Conservation (phyloP, 2,888 invertebrate genomes). For the Brachylomia viminalis region DNA sequence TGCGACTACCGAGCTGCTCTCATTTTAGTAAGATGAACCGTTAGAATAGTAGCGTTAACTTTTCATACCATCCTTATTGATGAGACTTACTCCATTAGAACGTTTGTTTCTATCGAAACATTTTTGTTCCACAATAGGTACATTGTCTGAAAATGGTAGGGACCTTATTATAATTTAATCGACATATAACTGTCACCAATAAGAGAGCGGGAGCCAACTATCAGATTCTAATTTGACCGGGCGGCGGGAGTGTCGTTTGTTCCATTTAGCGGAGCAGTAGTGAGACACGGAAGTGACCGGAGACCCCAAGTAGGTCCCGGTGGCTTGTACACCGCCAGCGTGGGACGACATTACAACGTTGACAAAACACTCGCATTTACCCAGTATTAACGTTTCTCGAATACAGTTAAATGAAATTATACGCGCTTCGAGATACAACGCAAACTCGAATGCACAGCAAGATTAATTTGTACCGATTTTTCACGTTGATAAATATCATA, state of each 20-base stretch:
- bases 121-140: slow-evolving; percentile 1
- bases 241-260: slow-evolving; percentile 69
- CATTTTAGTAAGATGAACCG: slow-evolving; percentile 46
- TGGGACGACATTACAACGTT: slow-evolving; percentile 81
- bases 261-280: slow-evolving; percentile 71
- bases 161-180: slow-evolving; percentile 46
- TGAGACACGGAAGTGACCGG: slow-evolving; percentile 78
- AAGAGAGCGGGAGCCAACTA: slow-evolving; percentile 59
- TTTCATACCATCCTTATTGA: slow-evolving; percentile 44
- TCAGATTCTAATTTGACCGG: slow-evolving; percentile 68
- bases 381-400: slow-evolving; percentile 69
- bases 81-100: slow-evolving; percentile 26
- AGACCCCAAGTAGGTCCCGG: slow-evolving; percentile 71
- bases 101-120: neutral
- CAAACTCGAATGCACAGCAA: slow-evolving; percentile 33
- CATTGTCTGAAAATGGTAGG: slow-evolving; percentile 14
- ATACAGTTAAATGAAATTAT: slow-evolving; percentile 70
- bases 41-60: slow-evolving; percentile 38
- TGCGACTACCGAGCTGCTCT: slow-evolving; percentile 39
- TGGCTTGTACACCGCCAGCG: slow-evolving; percentile 81
- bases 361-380: slow-evolving; percentile 76
- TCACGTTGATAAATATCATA: slow-evolving; percentile 61
- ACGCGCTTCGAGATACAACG: slow-evolving; percentile 50
- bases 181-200: slow-evolving; percentile 58
- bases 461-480: slow-evolving; percentile 58